A percentile compares a stretch with the other conserved stretches of the same genome.
These are phyloP conservation scores for Papilio polytes DNA, from an alignment of 1,140 invertebrate genomes.

Conservation along the genomic window DNA sequence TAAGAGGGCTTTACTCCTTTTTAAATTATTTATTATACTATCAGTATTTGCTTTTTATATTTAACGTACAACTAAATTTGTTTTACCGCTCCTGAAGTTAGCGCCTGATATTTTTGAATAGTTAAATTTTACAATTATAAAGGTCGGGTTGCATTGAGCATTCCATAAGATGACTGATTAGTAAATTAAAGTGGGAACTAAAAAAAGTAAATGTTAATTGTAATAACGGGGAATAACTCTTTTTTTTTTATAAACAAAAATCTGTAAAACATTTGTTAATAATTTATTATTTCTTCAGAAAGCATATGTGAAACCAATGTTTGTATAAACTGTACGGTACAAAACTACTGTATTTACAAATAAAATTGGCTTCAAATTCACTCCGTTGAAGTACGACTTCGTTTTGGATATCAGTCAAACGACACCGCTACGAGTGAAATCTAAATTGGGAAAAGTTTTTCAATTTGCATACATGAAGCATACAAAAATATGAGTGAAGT, in stretches of 20 bases:
- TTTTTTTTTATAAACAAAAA: no score
- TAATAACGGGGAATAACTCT: no score
- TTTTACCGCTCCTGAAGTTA: not conserved
- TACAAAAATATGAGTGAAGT: not conserved
- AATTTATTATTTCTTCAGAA: no score
- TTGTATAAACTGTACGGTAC: not conserved
- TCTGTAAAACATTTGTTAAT: no score
- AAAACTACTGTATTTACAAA: constrained; percentile 6
- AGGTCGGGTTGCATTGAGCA: not conserved
- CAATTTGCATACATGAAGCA: not conserved
- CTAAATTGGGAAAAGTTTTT: constrained; percentile 1
- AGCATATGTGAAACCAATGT: no score
- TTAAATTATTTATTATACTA: constrained; percentile 7
- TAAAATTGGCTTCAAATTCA: not conserved
- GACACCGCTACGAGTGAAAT: not conserved
- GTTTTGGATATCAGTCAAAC: not conserved
- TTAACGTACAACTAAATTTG: not conserved
- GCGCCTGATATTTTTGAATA: not conserved
- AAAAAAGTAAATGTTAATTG: no score
- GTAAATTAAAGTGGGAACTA: no score
- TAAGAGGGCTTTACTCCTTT: constrained; percentile 6
- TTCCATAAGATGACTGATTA: not conserved
- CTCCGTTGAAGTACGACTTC: not conserved
- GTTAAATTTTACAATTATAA: not conserved
- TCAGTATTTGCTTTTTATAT: not conserved